Conservation (phyloP, 2,888 invertebrate genomes). For the Bembecia ichneumoniformis region DNA sequence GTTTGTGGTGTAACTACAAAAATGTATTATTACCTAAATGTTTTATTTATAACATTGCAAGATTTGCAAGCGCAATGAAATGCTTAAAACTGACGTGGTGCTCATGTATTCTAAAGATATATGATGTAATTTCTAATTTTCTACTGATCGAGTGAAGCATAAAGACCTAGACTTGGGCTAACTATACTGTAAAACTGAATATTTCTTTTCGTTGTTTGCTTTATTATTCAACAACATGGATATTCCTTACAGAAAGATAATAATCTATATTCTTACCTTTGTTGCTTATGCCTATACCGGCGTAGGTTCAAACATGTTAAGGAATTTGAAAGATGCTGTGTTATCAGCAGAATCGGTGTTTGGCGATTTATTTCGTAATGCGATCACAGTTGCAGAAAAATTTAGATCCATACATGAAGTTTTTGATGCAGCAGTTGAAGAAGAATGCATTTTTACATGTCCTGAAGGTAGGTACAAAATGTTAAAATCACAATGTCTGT, state of each 20-base stretch:
- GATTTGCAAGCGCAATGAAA: too few species aligned
- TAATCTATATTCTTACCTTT: constrained; percentile 82
- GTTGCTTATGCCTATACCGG: constrained; percentile 85
- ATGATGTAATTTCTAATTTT: too few species aligned
- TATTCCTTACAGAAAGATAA: constrained; percentile 81
- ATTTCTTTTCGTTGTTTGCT: too few species aligned
- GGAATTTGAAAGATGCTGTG: constrained; percentile 84
- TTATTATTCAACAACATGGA: constrained; percentile 69
- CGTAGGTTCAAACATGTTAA: constrained; percentile 81
- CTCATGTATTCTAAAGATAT: too few species aligned
- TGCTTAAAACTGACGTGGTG: too few species aligned
- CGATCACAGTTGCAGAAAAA: constrained; percentile 80
- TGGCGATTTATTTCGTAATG: constrained; percentile 82
- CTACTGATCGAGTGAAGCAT: too few species aligned
- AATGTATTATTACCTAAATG: too few species aligned
- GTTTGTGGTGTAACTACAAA: too few species aligned
- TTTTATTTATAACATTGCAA: too few species aligned
- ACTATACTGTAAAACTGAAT: too few species aligned
- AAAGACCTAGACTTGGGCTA: too few species aligned
- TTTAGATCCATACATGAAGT: constrained; percentile 84
- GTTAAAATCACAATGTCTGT: background rate
- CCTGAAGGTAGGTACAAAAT: constrained; percentile 72
- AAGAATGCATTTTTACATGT: constrained; percentile 84
- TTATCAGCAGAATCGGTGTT: constrained; percentile 85
- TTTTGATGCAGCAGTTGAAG: constrained; percentile 88